Evolutionary conservation across 2,888 invertebrate species (phyloP), one percentile per base, ranked within the genome.

Genomic region (Ormyrus labotus): DNA sequence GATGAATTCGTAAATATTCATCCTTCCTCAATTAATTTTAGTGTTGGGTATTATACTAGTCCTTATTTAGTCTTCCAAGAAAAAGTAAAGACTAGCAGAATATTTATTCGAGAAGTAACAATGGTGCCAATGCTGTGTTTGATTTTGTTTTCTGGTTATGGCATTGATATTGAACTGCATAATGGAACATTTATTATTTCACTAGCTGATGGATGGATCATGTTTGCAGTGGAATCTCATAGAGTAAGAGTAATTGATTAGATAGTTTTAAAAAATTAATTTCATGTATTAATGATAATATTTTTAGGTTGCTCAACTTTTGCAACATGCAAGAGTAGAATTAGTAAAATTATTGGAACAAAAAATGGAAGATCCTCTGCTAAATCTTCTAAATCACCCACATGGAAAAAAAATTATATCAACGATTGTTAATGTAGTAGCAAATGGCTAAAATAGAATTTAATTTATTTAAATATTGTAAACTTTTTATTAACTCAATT

Each of bases 31-130:
- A 93, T 96, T 0, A 96, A 96, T 88, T 94, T 94, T 3, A 92
- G 91, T 8, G 91, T 94, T 0, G 93, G 93, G 0, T 92, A 93
- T 86, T 96, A 94, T 87, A 91, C 93, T 8, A 95, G 96, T 86
- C 96, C 96, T 0, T 96, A 95, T 87, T 89, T 96, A 61, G 95
- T 96, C 47, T 96, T 94, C 87, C 96, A 96, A 88, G 96, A 96
- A 89, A 96, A 96, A 89, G 94, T 96, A 34, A 95, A 95, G 88
- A 96, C 96, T 0, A 95, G 94, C 4, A 93, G 94, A 85, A 94
- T 96, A 53, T 96, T 95, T 87, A 95, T 96, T 45, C 92, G 96
- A 60, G 96, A 96, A 87, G 95, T 96, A 84, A 95, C 96, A 0
- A 95, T 96, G 95, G 94, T 96, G 60, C 95, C 96, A 0, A 93